phyloP scores from a whole-genome alignment of 2,113 vertebrate species.

The Orientallactaga bullata region DNA sequence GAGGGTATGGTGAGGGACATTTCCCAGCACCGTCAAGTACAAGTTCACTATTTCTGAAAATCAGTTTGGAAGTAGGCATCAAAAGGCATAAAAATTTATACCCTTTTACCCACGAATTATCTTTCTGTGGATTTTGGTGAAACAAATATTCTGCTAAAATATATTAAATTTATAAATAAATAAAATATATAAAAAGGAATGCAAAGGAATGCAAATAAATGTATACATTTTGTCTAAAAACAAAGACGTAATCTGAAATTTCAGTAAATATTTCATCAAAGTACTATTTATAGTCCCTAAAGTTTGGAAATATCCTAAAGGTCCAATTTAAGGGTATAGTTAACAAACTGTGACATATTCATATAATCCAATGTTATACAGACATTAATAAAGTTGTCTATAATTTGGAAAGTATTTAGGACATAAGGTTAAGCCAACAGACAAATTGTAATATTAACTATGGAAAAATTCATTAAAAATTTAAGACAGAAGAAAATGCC shows the following conservation, averaged over 20 bases:
- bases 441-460: conserved; percentile 22
- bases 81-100: background rate
- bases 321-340: conserved; percentile 28
- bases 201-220: background rate
- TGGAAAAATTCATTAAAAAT: conserved; percentile 57
- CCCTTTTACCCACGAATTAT: background rate
- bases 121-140: background rate
- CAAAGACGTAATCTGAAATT: conserved; percentile 24
- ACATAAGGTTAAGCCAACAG: conserved; percentile 39
- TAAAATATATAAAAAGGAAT: background rate
- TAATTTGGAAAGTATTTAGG: conserved; percentile 53
- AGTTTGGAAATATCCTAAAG: conserved; percentile 37
- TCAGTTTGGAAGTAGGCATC: conserved; percentile 2
- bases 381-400: conserved; percentile 46
- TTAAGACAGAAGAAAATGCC: background rate
- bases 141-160: conserved; percentile 17
- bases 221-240: background rate
- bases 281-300: conserved; percentile 37
- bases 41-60: background rate
- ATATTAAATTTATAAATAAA: background rate
- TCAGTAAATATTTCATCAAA: conserved; percentile 58
- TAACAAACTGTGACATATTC: conserved; percentile 42
- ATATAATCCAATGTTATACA: conserved; percentile 13
- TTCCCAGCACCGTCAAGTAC: background rate
- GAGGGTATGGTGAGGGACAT: background rate